phyloP scores from a whole-genome alignment of 2,113 vertebrate genomes.

The Nanger granti region DNA sequence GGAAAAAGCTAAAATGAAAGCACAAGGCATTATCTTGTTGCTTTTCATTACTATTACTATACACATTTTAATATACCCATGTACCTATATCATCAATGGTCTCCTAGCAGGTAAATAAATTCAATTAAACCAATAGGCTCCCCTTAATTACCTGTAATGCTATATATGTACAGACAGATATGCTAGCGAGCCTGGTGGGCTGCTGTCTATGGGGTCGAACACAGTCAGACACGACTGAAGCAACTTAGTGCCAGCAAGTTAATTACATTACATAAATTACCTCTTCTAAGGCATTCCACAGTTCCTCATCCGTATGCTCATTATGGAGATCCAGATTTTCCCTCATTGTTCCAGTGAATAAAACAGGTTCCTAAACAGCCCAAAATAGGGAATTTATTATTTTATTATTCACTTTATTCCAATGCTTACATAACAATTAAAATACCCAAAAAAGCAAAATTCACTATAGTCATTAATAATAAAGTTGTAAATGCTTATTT shows the following conservation, averaged over 20 bases:
- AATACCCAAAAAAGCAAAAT: background rate
- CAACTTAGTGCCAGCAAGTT: no score
- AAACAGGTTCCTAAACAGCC: constrained; percentile 87
- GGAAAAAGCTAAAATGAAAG: background rate
- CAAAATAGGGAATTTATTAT: constrained; percentile 58
- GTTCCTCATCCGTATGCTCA: no score
- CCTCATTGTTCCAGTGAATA: constrained; percentile 84
- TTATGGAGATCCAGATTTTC: no score
- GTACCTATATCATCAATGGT: background rate
- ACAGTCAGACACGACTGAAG: no score
- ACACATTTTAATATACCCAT: background rate
- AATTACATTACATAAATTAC: constrained; percentile 75
- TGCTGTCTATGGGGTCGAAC: no score
- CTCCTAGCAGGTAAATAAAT: background rate
- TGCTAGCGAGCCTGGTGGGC: no score
- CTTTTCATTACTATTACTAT: background rate
- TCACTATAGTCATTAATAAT: background rate
- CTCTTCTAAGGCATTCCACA: constrained; percentile 73
- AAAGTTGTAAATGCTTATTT: background rate
- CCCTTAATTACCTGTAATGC: background rate
- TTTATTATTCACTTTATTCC: background rate
- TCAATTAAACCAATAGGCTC: background rate
- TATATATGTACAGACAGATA: background rate
- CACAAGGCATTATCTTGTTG: background rate
- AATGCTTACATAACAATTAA: background rate